Conservation (phyloP, 2,888 invertebrate genomes). For the Oscheius sp. region DNA sequence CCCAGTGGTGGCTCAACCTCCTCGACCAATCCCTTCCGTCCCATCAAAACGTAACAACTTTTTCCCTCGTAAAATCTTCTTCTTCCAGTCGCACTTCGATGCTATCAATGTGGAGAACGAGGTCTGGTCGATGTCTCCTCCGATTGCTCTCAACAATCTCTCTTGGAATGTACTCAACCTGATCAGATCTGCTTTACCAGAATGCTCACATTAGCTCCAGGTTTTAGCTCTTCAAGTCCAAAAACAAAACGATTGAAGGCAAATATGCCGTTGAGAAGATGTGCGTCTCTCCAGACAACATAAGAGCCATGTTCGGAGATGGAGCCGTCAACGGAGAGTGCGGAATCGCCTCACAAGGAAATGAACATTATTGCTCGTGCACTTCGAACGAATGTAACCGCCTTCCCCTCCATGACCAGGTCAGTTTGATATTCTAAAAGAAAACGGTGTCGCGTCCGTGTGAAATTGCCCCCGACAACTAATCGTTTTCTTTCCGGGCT, state of each 20-base stretch:
- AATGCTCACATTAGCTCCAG: conserved; percentile 47
- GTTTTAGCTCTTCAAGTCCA: conserved; percentile 26
- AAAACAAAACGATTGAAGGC: conserved; percentile 38
- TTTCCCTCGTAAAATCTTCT: not conserved
- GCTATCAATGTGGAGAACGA: conserved; percentile 62
- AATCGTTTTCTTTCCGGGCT: conserved; percentile 17
- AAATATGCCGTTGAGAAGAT: conserved; percentile 62
- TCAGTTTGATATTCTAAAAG: conserved; percentile 10
- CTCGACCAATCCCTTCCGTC: not conserved
- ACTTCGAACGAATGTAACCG: conserved; percentile 54
- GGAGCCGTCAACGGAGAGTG: conserved; percentile 48
- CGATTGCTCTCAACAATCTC: conserved; percentile 53
- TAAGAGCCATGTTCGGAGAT: conserved; percentile 58
- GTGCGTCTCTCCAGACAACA: conserved; percentile 58
- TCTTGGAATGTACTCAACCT: conserved; percentile 47
- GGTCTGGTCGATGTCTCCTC: conserved; percentile 35
- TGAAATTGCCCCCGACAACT: conserved; percentile 19
- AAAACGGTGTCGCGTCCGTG: not conserved
- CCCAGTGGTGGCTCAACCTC: not conserved
- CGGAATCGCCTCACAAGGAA: conserved; percentile 33
- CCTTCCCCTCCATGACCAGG: conserved; percentile 47
- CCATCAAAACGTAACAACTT: not conserved
- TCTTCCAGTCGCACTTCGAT: conserved; percentile 37
- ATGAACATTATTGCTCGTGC: conserved; percentile 58
- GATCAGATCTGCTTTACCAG: conserved; percentile 58